A percentile compares a stretch with the other conserved stretches of the same genome.
phyloP scores from a whole-genome alignment of 2,888 invertebrate species.

The Dynastes grantii region DNA sequence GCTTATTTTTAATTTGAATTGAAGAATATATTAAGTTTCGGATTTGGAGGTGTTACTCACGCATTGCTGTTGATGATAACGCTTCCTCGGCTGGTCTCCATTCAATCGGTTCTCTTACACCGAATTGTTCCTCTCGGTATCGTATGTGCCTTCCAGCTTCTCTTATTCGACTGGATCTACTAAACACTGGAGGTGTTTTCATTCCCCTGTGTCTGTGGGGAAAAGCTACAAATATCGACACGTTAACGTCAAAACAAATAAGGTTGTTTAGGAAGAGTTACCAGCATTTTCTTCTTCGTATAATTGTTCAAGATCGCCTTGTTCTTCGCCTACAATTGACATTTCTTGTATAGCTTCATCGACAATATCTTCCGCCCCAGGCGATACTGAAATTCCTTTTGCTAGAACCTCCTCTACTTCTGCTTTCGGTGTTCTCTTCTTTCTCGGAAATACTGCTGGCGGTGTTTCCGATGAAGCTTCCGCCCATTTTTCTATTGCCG shows the following conservation, averaged over 20 bases:
- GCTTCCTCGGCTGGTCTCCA: slow-evolving; percentile 54
- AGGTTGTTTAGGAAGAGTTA: neutral
- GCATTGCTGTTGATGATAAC: slow-evolving; percentile 45
- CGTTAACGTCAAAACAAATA: neutral
- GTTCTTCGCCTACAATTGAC: slow-evolving; percentile 28
- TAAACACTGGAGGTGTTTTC: slow-evolving; percentile 60
- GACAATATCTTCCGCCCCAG: slow-evolving; percentile 55
- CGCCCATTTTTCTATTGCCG: slow-evolving; percentile 13
- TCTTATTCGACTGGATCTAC: slow-evolving; percentile 54
- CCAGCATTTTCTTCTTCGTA: slow-evolving; percentile 44
- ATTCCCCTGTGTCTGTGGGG: slow-evolving; percentile 54
- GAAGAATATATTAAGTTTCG: neutral
- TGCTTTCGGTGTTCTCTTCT: slow-evolving; percentile 8
- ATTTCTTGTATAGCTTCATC: slow-evolving; percentile 54
- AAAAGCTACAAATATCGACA: slow-evolving; percentile 49
- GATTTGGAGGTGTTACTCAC: neutral
- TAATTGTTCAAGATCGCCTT: slow-evolving; percentile 40
- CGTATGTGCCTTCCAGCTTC: slow-evolving; percentile 52
- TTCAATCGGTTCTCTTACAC: slow-evolving; percentile 50
- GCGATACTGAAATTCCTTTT: slow-evolving; percentile 46
- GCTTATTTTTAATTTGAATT: neutral
- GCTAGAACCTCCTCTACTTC: slow-evolving; percentile 28
- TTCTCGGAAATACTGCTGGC: slow-evolving; percentile 9
- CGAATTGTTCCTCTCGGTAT: slow-evolving; percentile 56
- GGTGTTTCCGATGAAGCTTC: slow-evolving; percentile 21